These are phyloP conservation scores for Aspidoscelis tigris DNA, from an alignment of 2,113 vertebrate genomes.

Conservation along the genomic window DNA sequence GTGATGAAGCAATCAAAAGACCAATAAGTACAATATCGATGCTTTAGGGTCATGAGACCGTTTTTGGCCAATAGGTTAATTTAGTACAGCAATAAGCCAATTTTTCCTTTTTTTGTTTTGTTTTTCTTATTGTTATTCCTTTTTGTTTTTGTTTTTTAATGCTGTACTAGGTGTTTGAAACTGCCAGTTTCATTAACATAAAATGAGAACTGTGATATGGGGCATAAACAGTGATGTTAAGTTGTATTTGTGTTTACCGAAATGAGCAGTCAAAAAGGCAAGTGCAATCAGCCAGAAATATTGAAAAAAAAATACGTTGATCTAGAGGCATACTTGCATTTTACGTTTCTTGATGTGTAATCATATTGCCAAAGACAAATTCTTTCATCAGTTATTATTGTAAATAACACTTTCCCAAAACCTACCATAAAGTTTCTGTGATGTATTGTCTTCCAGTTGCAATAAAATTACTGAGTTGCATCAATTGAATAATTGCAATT, in stretches of 20 bases:
- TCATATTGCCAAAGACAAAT: constrained; percentile 99
- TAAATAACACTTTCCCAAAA: constrained; percentile 96
- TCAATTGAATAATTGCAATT: constrained; percentile 77
- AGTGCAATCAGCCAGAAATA: constrained; percentile 82
- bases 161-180: constrained; percentile 79
- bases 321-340: constrained; percentile 86
- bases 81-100: constrained; percentile 78
- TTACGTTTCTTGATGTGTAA: constrained; percentile 95
- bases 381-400: constrained; percentile 92
- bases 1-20: constrained; percentile 81
- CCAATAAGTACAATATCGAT: constrained; percentile 72
- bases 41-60: constrained; percentile 70
- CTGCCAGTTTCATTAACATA: constrained; percentile 82
- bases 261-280: constrained; percentile 79
- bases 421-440: constrained; percentile 99
- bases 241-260: constrained; percentile 73
- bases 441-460: constrained; percentile 99
- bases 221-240: constrained; percentile 68
- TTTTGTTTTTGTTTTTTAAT: constrained; percentile 47
- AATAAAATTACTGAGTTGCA: constrained; percentile 98
- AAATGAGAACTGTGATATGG: constrained; percentile 70
- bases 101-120: constrained; percentile 25
- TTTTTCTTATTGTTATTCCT: constrained; percentile 33
- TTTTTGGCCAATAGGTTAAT: constrained; percentile 75
- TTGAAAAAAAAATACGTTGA: constrained; percentile 64